Evolutionary conservation across 1,140 invertebrate genomes (phyloP), one percentile per base, ranked within the genome.

Genomic region (Ericerus pela): DNA sequence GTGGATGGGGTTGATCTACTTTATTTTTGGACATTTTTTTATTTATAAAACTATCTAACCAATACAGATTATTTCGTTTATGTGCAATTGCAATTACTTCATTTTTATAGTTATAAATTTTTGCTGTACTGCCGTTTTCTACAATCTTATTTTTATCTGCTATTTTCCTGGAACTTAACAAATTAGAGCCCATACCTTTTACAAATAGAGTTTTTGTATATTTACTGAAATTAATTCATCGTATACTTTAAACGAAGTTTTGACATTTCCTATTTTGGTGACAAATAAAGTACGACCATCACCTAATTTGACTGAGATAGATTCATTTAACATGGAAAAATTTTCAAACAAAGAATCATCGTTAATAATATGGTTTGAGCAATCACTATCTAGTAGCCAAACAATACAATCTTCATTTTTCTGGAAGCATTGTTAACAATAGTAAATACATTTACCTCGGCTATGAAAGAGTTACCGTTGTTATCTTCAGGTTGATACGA

Each of bases 311-410:
- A 57, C 57, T 26, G 60, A 62, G 29, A 56, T 57, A 33, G 62
- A 51, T 56, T 58, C 53, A 10, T 59, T 33, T 26, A 60, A 53
- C 43, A 60, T 52, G 18, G 55, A 58, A 37, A 41, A 53, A 14
- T 59, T 54, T 38, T 54, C 16, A 24, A 65, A 57, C 38, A 51
- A 20, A 20, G 2, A 16, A 47, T 58, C 55, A 22, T 61, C 37
- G 16, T 60, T 61, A 12, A 58, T 47, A 20, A 63, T 36, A 36
- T 63, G 61, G 24, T 64, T 55, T 1, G 64, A 63, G 30, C 59
- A 59, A 27, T 62, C 63, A 6, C 61, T 62, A 58, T 65, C 62
- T 51, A 65, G 33, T 20, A 64, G 53, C 53, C 58, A 63, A 20
- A 2, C 20, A 4, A 41, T 41, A 16, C 4, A 6, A 41, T 18